Conservation (phyloP, 2,113 vertebrate genomes). For the Oreotragus oreotragus region DNA sequence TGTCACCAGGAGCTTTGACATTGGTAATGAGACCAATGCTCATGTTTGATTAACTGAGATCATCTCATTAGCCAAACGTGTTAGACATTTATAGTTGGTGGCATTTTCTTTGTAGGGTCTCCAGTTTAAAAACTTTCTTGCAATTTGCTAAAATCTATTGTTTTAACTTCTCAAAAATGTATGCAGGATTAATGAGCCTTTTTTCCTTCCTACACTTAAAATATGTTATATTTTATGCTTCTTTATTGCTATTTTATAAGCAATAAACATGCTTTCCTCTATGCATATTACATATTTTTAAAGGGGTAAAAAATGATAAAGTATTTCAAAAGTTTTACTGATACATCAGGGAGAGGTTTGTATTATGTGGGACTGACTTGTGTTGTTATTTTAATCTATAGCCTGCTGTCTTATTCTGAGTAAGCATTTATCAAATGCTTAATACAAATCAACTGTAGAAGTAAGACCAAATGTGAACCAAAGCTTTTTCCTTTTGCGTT, state of each 20-base stretch:
- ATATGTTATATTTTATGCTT: neutral
- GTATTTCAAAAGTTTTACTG: neutral
- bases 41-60: neutral
- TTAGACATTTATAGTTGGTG: neutral
- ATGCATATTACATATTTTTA: neutral
- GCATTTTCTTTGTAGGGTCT: neutral
- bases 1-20: neutral
- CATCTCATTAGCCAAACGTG: neutral
- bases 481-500: neutral
- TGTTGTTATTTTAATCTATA: neutral
- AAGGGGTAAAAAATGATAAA: neutral
- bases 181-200: neutral
- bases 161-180: neutral
- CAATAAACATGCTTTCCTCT: neutral
- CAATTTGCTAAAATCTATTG: neutral
- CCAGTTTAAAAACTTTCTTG: neutral
- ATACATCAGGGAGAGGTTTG: neutral
- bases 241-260: neutral
- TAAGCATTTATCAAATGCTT: neutral
- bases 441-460: neutral
- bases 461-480: neutral
- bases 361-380: neutral
- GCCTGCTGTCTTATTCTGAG: neutral
- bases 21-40: neutral
- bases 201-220: neutral